Evolutionary conservation across 2,113 vertebrate species (phyloP).

Genomic region (Prietella phreatophila): DNA sequence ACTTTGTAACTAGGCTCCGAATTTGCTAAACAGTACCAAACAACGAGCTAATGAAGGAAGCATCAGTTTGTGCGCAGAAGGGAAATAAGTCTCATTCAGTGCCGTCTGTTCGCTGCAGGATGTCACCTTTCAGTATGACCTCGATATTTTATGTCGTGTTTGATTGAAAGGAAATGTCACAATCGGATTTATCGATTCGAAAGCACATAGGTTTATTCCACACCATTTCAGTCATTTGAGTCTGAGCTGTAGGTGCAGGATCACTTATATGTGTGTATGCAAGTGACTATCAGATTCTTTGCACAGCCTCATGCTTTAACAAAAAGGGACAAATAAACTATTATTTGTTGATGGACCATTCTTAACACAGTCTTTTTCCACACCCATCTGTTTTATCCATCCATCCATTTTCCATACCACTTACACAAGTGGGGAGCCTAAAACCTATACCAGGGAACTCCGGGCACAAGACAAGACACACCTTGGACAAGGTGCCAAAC

Average conservation of each 20-base stretch:
- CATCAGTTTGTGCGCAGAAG: not conserved
- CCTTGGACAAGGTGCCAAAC: too few relatives aligned
- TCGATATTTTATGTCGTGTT: not conserved
- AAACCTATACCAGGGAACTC: too few relatives aligned
- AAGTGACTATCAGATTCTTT: not conserved
- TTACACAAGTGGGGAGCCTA: too few relatives aligned
- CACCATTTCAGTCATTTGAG: not conserved
- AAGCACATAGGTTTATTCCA: not conserved
- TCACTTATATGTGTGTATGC: not conserved
- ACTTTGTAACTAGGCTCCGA: not conserved
- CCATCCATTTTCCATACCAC: too few relatives aligned
- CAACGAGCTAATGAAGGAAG: not conserved
- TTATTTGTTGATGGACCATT: not conserved
- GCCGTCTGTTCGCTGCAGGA: not conserved
- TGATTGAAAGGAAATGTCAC: not conserved
- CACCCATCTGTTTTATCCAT: not conserved
- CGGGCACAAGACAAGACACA: too few relatives aligned
- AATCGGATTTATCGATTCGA: not conserved
- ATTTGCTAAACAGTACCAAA: not conserved
- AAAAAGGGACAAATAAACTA: not conserved
- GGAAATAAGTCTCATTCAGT: not conserved
- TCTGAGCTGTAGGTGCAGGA: not conserved
- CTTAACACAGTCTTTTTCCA: not conserved
- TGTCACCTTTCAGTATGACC: not conserved
- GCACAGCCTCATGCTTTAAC: not conserved